These are phyloP conservation scores for Corynorhinus townsendii DNA, from an alignment of 2,113 vertebrate species.

Conservation along the genomic window DNA sequence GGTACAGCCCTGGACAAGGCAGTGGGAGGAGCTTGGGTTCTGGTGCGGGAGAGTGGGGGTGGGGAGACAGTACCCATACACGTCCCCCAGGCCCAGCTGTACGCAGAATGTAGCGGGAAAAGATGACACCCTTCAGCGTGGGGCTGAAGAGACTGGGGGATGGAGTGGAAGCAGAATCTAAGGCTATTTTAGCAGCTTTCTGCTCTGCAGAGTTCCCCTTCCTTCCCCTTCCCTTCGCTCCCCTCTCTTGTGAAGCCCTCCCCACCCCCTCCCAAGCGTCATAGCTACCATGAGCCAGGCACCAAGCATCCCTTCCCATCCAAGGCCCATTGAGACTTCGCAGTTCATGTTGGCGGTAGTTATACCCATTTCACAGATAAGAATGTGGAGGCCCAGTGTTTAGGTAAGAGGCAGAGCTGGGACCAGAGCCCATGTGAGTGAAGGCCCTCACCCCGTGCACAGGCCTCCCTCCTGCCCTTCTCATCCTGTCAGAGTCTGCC, in stretches of 20 bases:
- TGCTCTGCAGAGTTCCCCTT: background rate
- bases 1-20: accelerated
- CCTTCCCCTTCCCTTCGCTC: too few species aligned
- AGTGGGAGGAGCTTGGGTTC: background rate
- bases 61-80: accelerated
- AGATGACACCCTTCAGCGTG: background rate
- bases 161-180: background rate
- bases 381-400: background rate
- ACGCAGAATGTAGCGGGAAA: background rate
- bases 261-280: background rate
- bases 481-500: background rate
- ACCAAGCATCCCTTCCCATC: background rate
- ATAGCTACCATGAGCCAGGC: background rate
- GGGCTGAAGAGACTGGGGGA: background rate
- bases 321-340: background rate
- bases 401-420: background rate
- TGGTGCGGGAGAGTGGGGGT: background rate
- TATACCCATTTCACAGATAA: background rate
- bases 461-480: background rate
- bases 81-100: background rate
- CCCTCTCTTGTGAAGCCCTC: background rate
- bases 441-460: too few species aligned
- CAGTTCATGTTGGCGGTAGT: background rate
- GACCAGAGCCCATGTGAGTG: background rate
- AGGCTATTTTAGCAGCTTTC: background rate